Conservation (phyloP, 2,113 vertebrate genomes). For the Melanerpes formicivorus region DNA sequence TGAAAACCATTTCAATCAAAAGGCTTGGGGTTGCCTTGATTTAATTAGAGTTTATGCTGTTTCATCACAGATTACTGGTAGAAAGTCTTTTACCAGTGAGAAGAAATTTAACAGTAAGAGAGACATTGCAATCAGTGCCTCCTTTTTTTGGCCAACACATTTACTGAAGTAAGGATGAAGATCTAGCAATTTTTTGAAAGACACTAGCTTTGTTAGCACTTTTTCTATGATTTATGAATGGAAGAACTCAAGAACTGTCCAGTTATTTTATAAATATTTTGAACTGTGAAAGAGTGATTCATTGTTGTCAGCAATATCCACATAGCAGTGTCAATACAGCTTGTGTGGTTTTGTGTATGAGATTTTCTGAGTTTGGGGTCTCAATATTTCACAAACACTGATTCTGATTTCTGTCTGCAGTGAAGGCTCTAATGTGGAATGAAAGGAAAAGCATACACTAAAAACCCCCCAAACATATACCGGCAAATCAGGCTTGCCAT, state of each 20-base stretch:
- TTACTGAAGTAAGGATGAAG: background rate
- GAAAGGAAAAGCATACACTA: background rate
- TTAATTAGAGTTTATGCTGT: background rate
- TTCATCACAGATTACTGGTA: background rate
- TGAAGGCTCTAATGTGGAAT: background rate
- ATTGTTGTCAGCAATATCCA: background rate
- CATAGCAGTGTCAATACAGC: background rate
- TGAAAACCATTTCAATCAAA: background rate
- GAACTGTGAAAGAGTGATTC: background rate
- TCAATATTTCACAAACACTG: background rate
- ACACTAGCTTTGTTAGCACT: background rate
- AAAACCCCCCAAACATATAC: background rate
- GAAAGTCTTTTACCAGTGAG: background rate
- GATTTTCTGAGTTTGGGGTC: background rate
- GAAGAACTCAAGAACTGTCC: background rate
- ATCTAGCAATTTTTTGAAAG: background rate
- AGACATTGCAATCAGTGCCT: background rate
- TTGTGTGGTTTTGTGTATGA: background rate
- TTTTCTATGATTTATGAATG: background rate
- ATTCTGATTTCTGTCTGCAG: background rate
- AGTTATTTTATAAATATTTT: constrained; percentile 7
- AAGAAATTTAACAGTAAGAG: background rate
- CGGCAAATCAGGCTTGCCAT: background rate
- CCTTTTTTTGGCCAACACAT: background rate
- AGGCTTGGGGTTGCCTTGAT: background rate